These are phyloP conservation scores for Oceanodroma leucorhoa DNA, from an alignment of 2,797 vertebrate species.

Conservation along the genomic window DNA sequence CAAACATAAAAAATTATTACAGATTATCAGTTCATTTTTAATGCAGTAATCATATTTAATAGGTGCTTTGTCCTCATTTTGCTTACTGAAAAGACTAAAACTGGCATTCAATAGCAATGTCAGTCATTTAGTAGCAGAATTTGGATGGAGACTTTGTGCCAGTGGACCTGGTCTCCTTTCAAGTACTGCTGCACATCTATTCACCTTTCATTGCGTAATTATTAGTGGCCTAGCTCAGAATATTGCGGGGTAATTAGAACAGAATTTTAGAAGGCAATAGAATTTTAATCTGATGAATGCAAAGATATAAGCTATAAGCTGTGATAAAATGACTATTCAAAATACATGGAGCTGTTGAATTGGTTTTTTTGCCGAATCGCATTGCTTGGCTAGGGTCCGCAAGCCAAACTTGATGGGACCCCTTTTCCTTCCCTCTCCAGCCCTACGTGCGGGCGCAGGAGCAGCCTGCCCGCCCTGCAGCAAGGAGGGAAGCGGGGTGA, in stretches of 20 bases:
- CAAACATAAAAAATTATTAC: background rate
- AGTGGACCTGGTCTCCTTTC: background rate
- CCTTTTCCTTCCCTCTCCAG: background rate
- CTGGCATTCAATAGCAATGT: background rate
- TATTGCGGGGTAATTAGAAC: background rate
- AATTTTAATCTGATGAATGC: background rate
- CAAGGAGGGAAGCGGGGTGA: accelerated
- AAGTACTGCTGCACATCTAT: too few relatives aligned
- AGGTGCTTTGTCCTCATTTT: background rate
- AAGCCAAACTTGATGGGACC: background rate
- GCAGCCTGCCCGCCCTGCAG: background rate
- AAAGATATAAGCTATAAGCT: background rate
- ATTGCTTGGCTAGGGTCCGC: background rate
- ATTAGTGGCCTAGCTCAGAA: background rate
- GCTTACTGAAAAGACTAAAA: background rate
- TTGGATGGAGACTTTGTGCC: background rate
- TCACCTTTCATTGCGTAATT: background rate
- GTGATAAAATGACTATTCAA: background rate
- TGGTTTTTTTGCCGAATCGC: background rate
- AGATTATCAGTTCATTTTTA: background rate
- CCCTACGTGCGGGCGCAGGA: accelerated
- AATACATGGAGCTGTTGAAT: background rate
- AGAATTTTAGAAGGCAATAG: background rate
- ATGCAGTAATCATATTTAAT: background rate
- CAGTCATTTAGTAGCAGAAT: background rate